These are phyloP conservation scores for Euzophera pinguis DNA, from an alignment of 2,888 invertebrate genomes.

Conservation along the genomic window DNA sequence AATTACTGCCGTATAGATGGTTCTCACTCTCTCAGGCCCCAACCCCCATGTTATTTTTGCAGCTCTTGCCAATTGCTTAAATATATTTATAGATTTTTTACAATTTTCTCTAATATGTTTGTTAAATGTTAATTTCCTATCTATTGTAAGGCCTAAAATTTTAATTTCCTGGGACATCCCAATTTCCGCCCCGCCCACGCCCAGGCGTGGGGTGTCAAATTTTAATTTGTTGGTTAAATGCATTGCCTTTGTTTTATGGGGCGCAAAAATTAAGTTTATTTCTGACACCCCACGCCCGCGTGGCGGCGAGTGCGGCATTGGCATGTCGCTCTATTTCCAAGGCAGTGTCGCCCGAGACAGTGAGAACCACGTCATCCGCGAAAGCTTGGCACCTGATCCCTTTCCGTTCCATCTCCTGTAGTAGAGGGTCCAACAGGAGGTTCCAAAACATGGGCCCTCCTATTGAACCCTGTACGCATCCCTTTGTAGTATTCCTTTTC, in stretches of 20 bases:
- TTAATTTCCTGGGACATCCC: neutral
- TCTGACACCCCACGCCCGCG: neutral
- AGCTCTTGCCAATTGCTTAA: neutral
- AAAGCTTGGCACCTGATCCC: neutral
- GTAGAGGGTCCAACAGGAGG: neutral
- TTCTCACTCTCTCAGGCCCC: neutral
- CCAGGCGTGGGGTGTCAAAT: neutral
- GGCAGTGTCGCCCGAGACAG: neutral
- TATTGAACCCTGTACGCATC: neutral
- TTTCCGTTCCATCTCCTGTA: neutral
- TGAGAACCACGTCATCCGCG: neutral
- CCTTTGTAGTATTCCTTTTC: neutral
- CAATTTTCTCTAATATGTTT: neutral
- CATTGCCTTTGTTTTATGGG: neutral
- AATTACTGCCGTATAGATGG: neutral
- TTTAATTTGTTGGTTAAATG: neutral
- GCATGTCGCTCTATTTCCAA: neutral
- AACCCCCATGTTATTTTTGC: neutral
- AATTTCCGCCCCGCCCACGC: neutral
- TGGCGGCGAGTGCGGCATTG: neutral
- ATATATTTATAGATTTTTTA: neutral
- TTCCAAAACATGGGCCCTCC: neutral
- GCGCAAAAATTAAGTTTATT: neutral
- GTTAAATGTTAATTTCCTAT: neutral
- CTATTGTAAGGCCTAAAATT: neutral